These are phyloP conservation scores for Onychomys torridus DNA, from an alignment of 2,797 vertebrate genomes.

Conservation along the genomic window DNA sequence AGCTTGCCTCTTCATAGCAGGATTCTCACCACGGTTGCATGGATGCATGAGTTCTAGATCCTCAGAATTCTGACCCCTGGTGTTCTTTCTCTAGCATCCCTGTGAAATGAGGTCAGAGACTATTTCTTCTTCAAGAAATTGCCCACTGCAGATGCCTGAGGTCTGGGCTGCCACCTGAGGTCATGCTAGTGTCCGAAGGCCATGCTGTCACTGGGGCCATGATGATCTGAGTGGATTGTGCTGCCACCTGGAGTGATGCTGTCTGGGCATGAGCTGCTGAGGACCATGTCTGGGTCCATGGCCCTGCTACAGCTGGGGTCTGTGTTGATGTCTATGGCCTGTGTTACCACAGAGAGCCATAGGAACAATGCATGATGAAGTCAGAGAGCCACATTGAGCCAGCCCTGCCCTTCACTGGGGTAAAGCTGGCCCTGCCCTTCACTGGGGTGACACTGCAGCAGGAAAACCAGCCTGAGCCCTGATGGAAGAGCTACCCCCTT, in stretches of 20 bases:
- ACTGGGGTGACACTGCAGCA: too few species aligned
- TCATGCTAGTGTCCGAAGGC: not conserved
- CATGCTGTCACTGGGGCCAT: not conserved
- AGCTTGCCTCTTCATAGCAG: not conserved
- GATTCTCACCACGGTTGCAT: not conserved
- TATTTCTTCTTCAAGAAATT: slow-evolving; percentile 50
- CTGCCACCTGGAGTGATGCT: not conserved
- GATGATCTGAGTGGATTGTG: not conserved
- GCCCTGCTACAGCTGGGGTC: not conserved
- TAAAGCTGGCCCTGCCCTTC: too few species aligned
- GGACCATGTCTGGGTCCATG: not conserved
- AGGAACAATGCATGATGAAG: not conserved
- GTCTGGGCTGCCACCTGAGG: not conserved
- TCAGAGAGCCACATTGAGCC: not conserved
- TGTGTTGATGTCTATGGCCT: not conserved
- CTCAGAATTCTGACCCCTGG: slow-evolving; percentile 27
- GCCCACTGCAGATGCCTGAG: not conserved
- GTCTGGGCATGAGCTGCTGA: not conserved
- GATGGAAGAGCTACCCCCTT: too few species aligned
- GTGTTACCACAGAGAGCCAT: not conserved
- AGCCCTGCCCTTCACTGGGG: not conserved
- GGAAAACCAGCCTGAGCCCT: too few species aligned
- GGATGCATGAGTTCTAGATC: not conserved
- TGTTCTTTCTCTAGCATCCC: slow-evolving; percentile 4
- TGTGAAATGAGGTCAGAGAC: slow-evolving; percentile 24